Evolutionary conservation across 2,797 vertebrate genomes (phyloP), one percentile per base, ranked within the genome.

Genomic region (Philypnodon macrostomus): DNA sequence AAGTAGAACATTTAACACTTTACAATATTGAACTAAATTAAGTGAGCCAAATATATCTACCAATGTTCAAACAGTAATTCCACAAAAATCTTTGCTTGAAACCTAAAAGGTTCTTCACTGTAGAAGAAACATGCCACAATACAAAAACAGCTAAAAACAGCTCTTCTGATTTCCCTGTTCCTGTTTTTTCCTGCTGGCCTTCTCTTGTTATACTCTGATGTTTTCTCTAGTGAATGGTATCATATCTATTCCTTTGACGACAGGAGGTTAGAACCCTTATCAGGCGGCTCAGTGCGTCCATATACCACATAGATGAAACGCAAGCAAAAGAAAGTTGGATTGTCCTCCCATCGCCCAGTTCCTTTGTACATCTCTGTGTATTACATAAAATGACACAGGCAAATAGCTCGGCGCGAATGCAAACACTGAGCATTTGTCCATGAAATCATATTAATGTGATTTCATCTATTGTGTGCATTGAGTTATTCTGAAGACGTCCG

Each of bases 401-500:
- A 40, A 45, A 52, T 19, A 2, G n/a, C 59, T 2, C 4, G 5
- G 30, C 40, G 56, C 37, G 15, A 57, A 45, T 4, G 15, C 56
- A 70, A 73, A 65, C 54, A 47, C 41, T 30, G 36, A 11, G 24
- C 53, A 32, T 73, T 67, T 62, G 63, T 59, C 56, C 51, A 55
- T 58, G 50, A 53, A 53, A 63, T 70, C 54, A 34, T 54, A 58
- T 59, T 51, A 45, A 62, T 48, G 53, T 50, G 32, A 33, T 47
- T 52, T 35, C 40, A 19, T 44, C 29, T 17, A 19, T 60, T 66
- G 58, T 53, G 58, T 53, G 32, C 40, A 63, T 79, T 67, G 45
- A 68, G 56, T 45, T 52, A 67, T 64, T 72, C 36, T 13, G 14
- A 40, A 37, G 7, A 47, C 9, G 35, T 19, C 27, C 42, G 40